Conservation (phyloP, 1,140 invertebrate species). For the Aethina tumida region DNA sequence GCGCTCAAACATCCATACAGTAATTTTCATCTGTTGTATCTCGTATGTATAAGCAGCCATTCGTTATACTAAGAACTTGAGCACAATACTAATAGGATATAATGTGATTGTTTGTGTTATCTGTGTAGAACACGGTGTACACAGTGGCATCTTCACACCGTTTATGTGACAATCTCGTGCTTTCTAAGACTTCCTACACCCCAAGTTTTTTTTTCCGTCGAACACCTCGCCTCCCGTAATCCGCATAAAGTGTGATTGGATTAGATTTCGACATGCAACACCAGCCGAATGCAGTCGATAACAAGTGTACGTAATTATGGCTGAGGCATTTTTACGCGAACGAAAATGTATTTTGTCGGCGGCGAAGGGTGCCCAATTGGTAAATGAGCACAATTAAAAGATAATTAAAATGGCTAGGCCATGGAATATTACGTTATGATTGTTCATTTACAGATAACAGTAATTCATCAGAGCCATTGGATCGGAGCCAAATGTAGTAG, state of each 20-base stretch:
- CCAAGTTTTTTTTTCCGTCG: background rate
- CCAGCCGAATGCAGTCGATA: too few species aligned
- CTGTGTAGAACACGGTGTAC: background rate
- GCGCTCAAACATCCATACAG: too few species aligned
- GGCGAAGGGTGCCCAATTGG: too few species aligned
- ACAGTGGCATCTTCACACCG: conserved; percentile 1
- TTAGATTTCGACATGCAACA: background rate
- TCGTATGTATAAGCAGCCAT: too few species aligned
- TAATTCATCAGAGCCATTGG: conserved; percentile 7
- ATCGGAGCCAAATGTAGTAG: conserved; percentile 8
- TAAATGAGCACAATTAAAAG: too few species aligned
- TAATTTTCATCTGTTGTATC: too few species aligned
- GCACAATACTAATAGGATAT: conserved; percentile 3
- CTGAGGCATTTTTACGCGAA: too few species aligned
- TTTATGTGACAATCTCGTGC: conserved; percentile 3
- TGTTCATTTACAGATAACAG: conserved; percentile 10
- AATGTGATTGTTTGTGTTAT: background rate
- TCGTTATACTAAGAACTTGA: too few species aligned
- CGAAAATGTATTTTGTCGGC: too few species aligned
- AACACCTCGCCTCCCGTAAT: background rate
- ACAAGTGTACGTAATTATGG: too few species aligned
- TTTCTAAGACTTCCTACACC: background rate
- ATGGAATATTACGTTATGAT: too few species aligned
- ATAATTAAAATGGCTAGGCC: too few species aligned
- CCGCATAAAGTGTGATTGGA: conserved; percentile 1